A percentile compares a stretch with the other conserved stretches of the same genome.
Evolutionary conservation across 2,797 vertebrate genomes (phyloP).

Genomic region (Heterohyrax brucei): DNA sequence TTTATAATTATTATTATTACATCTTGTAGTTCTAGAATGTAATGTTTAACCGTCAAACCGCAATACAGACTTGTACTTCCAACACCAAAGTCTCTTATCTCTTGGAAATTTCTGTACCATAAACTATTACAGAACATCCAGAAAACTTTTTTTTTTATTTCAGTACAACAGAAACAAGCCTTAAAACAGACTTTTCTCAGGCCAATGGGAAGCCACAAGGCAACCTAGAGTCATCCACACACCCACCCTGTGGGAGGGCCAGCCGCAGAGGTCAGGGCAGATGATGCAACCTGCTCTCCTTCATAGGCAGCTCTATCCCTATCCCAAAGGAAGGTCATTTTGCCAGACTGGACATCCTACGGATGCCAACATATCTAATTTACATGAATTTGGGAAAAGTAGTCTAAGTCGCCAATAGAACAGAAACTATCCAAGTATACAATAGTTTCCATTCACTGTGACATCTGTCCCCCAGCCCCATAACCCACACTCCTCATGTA

Average conservation of each 20-base stretch:
- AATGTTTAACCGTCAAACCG: conserved; percentile 83
- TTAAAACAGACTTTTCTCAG: conserved; percentile 5
- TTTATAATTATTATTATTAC: conserved; percentile 81
- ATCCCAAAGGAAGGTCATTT: conserved; percentile 3
- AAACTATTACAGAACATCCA: conserved; percentile 61
- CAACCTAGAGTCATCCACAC: not conserved
- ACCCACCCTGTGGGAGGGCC: not conserved
- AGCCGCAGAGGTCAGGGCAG: not conserved
- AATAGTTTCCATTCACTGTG: not conserved
- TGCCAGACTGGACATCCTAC: not conserved
- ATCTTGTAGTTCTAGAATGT: conserved; percentile 85
- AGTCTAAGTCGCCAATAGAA: not conserved
- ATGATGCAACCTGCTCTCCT: not conserved
- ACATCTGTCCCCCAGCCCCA: not conserved
- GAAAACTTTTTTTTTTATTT: not conserved
- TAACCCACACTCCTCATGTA: not conserved
- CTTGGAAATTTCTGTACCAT: conserved; percentile 73
- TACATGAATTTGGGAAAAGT: not conserved
- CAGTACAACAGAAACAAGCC: conserved; percentile 7
- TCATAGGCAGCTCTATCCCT: not conserved
- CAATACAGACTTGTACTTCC: conserved; percentile 76
- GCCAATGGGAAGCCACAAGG: not conserved
- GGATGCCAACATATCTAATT: conserved; percentile 3
- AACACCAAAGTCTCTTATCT: conserved; percentile 73
- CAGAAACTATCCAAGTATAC: not conserved